Conservation (phyloP, 2,888 invertebrate genomes). For the Liopterus haemorrhoidalis region DNA sequence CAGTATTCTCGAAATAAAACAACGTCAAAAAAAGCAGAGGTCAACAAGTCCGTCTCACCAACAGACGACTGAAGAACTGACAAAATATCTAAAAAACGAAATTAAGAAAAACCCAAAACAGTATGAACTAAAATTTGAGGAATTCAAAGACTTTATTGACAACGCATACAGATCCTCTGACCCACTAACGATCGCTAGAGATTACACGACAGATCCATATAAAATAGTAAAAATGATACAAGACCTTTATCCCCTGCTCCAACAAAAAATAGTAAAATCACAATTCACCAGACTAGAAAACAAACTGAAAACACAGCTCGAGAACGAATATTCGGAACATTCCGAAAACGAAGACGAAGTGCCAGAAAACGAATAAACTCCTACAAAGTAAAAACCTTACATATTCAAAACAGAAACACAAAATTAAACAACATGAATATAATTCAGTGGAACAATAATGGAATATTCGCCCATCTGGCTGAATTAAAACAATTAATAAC, state of each 20-base stretch:
- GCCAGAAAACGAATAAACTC: neutral
- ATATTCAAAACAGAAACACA: too few relatives aligned
- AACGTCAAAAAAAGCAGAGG: constrained; percentile 1
- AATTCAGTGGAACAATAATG: constrained; percentile 6
- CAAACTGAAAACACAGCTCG: constrained; percentile 2
- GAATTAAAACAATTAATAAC: constrained; percentile 5
- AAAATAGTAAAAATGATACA: constrained; percentile 8
- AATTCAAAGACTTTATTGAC: constrained; percentile 9
- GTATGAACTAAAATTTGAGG: constrained; percentile 3
- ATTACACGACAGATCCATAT: neutral
- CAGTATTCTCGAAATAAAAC: neutral
- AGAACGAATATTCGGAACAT: too few relatives aligned
- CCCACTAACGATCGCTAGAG: neutral
- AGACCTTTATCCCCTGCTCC: neutral
- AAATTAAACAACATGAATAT: neutral
- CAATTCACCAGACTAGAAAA: constrained; percentile 7
- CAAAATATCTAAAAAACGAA: neutral
- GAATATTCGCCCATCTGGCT: constrained; percentile 1
- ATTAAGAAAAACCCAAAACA: neutral
- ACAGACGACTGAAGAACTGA: too few relatives aligned
- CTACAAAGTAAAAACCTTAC: too few relatives aligned
- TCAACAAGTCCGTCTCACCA: neutral
- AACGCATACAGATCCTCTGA: neutral
- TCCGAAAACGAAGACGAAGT: too few relatives aligned
- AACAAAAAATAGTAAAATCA: constrained; percentile 3